These are phyloP conservation scores for Heliconius hermathena DNA, from an alignment of 1,140 invertebrate species.

Conservation along the genomic window DNA sequence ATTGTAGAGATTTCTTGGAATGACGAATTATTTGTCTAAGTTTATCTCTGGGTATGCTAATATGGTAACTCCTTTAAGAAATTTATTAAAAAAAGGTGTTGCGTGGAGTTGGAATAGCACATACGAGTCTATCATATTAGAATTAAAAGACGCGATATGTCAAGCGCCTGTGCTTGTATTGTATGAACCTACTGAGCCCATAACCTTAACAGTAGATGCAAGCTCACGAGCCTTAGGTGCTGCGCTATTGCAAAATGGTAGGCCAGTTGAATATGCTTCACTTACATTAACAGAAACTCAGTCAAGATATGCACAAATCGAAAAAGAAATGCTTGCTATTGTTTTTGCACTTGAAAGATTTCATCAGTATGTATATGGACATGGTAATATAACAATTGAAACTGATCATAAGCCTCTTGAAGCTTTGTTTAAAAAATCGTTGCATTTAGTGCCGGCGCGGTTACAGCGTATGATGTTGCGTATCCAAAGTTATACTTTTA, in stretches of 20 bases:
- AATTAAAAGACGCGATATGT: no score
- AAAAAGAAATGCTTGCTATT: slow-evolving; percentile 41
- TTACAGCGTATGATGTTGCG: slow-evolving; percentile 43
- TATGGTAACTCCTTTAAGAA: no score
- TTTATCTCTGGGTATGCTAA: no score
- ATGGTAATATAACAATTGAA: slow-evolving; percentile 16
- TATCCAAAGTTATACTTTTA: slow-evolving; percentile 36
- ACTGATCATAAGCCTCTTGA: slow-evolving; percentile 45
- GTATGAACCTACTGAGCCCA: not conserved
- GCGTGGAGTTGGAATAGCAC: no score
- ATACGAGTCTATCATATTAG: no score
- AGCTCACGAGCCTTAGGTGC: slow-evolving; percentile 28
- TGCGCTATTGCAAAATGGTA: slow-evolving; percentile 26
- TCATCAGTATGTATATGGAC: no score
- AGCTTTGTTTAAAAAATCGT: slow-evolving; percentile 38
- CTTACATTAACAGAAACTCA: slow-evolving; percentile 39
- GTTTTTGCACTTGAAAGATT: no score
- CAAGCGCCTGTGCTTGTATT: slow-evolving; percentile 17
- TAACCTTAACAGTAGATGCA: slow-evolving; percentile 17
- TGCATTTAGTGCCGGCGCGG: slow-evolving; percentile 31
- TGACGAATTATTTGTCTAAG: slow-evolving; percentile 35
- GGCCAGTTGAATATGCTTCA: slow-evolving; percentile 27
- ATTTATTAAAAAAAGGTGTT: no score
- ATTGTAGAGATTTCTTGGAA: slow-evolving; percentile 35
- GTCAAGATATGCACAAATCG: slow-evolving; percentile 36